A percentile compares a stretch with the other conserved stretches of the same genome.
Evolutionary conservation across 2,797 vertebrate species (phyloP).

Genomic region (Psittacula echo): DNA sequence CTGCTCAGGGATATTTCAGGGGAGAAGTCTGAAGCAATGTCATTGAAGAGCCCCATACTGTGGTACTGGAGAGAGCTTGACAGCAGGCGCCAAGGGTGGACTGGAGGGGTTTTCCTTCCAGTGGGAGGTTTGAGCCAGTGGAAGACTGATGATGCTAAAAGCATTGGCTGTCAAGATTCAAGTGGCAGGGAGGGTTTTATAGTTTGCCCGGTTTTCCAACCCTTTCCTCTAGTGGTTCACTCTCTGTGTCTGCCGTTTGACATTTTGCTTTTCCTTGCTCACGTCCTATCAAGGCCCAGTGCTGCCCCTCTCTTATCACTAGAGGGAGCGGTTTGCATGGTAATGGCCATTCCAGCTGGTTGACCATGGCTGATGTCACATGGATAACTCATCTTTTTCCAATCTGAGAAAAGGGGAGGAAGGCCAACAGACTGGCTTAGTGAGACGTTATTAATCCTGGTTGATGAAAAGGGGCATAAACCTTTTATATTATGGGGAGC

Average conservation of each 20-base stretch:
- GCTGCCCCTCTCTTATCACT: neutral
- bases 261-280: neutral
- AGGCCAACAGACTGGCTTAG: neutral
- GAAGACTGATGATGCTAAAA: neutral
- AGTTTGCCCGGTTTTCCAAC: neutral
- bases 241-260: neutral
- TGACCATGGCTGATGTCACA: neutral
- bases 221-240: neutral
- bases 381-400: slow-evolving; percentile 33
- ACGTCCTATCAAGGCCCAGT: neutral
- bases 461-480: slow-evolving; percentile 24
- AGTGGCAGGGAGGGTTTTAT: neutral
- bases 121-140: neutral
- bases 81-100: neutral
- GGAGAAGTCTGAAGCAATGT: slow-evolving; percentile 19
- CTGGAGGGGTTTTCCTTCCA: neutral
- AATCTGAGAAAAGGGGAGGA: neutral
- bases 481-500: neutral
- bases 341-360: neutral
- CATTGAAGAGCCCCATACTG: neutral
- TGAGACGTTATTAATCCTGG: neutral
- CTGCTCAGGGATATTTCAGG: neutral
- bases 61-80: neutral
- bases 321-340: slow-evolving; percentile 31
- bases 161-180: neutral